Evolutionary conservation across 2,113 vertebrate genomes (phyloP), one percentile per base, ranked within the genome.

Genomic region (Orientallactaga bullata): DNA sequence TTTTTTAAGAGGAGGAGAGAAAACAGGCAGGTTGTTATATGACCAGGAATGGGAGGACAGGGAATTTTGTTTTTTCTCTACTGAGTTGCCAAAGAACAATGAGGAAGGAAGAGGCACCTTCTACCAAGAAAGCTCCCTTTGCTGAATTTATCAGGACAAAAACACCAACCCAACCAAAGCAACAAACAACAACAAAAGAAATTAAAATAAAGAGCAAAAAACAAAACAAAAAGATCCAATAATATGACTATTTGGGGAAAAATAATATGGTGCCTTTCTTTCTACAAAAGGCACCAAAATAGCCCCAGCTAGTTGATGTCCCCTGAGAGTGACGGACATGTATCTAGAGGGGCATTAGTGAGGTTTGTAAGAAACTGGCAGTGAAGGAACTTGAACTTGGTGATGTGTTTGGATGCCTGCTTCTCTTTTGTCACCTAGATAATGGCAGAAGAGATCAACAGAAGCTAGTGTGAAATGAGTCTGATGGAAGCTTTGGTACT

Each of bases 111-210:
- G 39, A 92, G 55, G 39, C 35, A 51, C 91, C 95, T 95, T 94
- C 74, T 93, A 89, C 63, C 39, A 80, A 80, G 80, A 95, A 89
- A 92, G 20, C 87, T 96, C 39, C 32, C 39, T 96, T 95, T 93
- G 69, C 42, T 93, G 88, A 91, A 95, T 89, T 94, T 89, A 66
- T 73, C 4, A 82, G 51, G 23, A n/a, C 42, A 47, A 47, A 47
- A 47, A 47, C n/a, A n/a, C 10, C 55, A 55, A 55, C 15, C 55
- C 10, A 55, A 55, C 55, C 55, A 55, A 12, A 55, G 11, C 55
- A 55, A 55, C 55, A 55, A 47, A 47, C 5, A 55, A 55, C 55
- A 55, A 55, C 55, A 55, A 55, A 55, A 55, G 55, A 55, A 55
- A 55, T 16, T 8, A 12, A 55, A 55, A 55, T 3, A 55, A 6